Evolutionary conservation across 2,113 vertebrate genomes (phyloP).

Genomic region (Odobenus rosmarus): DNA sequence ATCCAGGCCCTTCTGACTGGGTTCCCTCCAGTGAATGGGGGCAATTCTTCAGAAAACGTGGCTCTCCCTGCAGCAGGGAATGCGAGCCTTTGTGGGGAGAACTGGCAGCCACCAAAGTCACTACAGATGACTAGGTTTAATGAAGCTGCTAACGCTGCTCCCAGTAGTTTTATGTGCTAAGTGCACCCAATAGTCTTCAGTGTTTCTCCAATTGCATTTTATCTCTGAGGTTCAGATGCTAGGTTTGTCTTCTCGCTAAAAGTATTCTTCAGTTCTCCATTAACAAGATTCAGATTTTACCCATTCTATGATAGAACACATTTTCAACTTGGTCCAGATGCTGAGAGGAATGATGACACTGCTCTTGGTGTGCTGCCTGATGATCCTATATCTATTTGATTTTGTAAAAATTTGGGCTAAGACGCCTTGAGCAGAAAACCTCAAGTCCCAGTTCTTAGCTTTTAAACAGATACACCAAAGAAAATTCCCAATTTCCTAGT

Average conservation of each 20-base stretch:
- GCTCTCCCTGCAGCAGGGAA: not conserved
- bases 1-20: not conserved
- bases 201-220: not conserved
- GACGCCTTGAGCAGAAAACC: not conserved
- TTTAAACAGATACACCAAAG: not conserved
- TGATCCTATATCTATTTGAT: not conserved
- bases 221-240: not conserved
- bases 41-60: not conserved
- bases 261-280: not conserved
- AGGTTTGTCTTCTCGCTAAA: not conserved
- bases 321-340: not conserved
- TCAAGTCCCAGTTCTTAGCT: not conserved
- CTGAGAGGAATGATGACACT: not conserved
- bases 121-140: not conserved
- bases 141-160: not conserved
- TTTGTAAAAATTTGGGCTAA: not conserved
- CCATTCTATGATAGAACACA: not conserved
- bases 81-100: not conserved
- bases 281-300: slow-evolving; percentile 15
- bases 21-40: not conserved
- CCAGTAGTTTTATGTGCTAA: not conserved
- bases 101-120: not conserved
- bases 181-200: not conserved
- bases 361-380: not conserved
- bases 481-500: not conserved